These are phyloP conservation scores for Mamestra configurata DNA, from an alignment of 1,140 invertebrate genomes.

Conservation along the genomic window DNA sequence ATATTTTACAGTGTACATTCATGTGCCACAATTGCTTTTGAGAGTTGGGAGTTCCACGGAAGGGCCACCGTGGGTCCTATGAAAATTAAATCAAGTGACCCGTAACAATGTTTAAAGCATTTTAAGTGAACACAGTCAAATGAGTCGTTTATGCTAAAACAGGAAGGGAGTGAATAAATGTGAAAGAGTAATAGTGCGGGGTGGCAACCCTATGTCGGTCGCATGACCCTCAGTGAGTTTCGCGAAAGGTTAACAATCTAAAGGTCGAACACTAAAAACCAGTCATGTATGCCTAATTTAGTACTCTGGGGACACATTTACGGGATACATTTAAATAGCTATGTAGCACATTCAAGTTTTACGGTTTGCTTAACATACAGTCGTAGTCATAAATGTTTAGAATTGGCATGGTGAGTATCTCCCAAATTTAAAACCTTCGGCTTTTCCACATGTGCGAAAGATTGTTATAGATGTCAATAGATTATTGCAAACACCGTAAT, in stretches of 20 bases:
- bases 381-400: conserved; percentile 7
- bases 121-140: conserved; percentile 24
- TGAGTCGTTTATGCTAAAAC: conserved; percentile 38
- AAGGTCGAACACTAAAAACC: conserved; percentile 63
- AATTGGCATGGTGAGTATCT: conserved; percentile 1
- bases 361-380: background rate
- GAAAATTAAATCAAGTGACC: conserved; percentile 38
- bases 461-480: background rate
- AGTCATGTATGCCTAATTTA: conserved; percentile 59
- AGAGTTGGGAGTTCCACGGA: background rate
- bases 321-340: background rate
- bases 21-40: conserved; percentile 3
- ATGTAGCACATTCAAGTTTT: conserved; percentile 11
- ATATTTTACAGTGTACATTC: background rate
- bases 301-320: conserved; percentile 6
- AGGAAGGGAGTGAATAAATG: conserved; percentile 39
- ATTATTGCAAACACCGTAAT: no score
- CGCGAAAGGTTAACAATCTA: conserved; percentile 61
- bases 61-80: background rate
- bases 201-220: conserved; percentile 26
- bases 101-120: conserved; percentile 18
- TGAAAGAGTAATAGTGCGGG: conserved; percentile 28
- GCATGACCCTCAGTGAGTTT: conserved; percentile 56
- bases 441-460: conserved; percentile 45
- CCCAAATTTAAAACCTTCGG: conserved; percentile 10